Evolutionary conservation across 2,113 vertebrate species (phyloP).

Genomic region (Canis aureus): DNA sequence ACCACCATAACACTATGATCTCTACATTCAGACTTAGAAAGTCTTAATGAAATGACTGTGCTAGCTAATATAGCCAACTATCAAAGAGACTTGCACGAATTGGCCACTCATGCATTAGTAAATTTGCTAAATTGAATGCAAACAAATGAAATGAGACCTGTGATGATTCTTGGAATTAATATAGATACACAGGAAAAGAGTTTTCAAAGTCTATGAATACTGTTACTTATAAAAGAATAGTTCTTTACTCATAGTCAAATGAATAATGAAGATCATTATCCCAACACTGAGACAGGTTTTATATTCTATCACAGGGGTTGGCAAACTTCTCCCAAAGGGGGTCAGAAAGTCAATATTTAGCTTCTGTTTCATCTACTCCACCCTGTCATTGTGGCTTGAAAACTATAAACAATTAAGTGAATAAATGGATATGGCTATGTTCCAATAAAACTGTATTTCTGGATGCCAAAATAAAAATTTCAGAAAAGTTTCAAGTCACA

Average conservation of each 20-base stretch:
- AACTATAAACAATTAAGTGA: not conserved
- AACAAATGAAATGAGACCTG: slow-evolving; percentile 33
- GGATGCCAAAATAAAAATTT: not conserved
- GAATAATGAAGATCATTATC: slow-evolving; percentile 14
- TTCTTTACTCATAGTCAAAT: slow-evolving; percentile 6
- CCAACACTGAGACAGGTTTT: not conserved
- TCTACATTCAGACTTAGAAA: slow-evolving; percentile 5
- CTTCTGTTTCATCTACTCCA: not conserved
- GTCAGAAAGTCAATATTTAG: not conserved
- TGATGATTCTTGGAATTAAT: not conserved
- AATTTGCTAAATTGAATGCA: slow-evolving; percentile 27
- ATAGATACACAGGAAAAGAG: not conserved
- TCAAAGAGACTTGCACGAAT: not conserved
- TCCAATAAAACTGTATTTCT: slow-evolving; percentile 34
- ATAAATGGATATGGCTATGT: not conserved
- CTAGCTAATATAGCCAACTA: not conserved
- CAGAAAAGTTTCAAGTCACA: not conserved
- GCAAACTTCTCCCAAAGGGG: not conserved
- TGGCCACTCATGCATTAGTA: not conserved
- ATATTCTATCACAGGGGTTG: slow-evolving; percentile 8
- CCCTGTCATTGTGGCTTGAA: not conserved
- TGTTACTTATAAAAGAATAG: not conserved
- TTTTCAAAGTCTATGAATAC: slow-evolving; percentile 1
- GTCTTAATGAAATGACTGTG: not conserved
- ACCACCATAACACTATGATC: not conserved